Evolutionary conservation across 2,113 vertebrate species (phyloP).

Genomic region (Petromus typicus): DNA sequence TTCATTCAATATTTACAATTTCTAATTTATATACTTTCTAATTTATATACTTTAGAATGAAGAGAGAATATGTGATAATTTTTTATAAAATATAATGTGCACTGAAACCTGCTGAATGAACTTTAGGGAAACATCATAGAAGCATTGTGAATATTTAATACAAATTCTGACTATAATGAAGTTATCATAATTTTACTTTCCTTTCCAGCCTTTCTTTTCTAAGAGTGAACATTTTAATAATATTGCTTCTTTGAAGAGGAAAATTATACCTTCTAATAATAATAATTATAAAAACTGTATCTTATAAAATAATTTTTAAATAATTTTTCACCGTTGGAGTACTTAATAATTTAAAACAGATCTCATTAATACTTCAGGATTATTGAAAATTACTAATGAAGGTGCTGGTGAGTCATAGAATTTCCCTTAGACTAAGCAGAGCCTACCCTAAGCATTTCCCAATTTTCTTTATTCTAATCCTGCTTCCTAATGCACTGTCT

Average conservation of each 20-base stretch:
- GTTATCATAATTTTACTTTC: slow-evolving; percentile 60
- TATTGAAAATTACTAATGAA: background rate
- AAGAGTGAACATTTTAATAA: slow-evolving; percentile 61
- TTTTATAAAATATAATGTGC: slow-evolving; percentile 49
- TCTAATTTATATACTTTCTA: slow-evolving; percentile 63
- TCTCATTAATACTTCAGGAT: background rate
- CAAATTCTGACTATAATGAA: slow-evolving; percentile 20
- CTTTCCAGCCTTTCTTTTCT: background rate
- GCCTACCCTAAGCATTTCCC: slow-evolving; percentile 71
- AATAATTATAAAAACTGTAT: background rate
- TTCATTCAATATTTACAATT: slow-evolving; percentile 68
- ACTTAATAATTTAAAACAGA: slow-evolving; percentile 54
- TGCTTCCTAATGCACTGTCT: slow-evolving; percentile 79
- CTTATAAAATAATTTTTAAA: background rate
- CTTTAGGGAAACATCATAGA: slow-evolving; percentile 49
- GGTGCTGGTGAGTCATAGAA: slow-evolving; percentile 56
- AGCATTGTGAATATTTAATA: slow-evolving; percentile 68
- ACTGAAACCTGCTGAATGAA: slow-evolving; percentile 16
- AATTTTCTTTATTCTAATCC: slow-evolving; percentile 79
- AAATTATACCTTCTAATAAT: background rate
- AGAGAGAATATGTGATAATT: slow-evolving; percentile 14
- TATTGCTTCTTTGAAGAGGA: slow-evolving; percentile 58
- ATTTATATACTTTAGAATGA: slow-evolving; percentile 22
- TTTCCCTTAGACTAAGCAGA: slow-evolving; percentile 74
- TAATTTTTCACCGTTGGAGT: slow-evolving; percentile 56